Evolutionary conservation across 2,113 vertebrate genomes (phyloP).

Genomic region (Helogale parvula): DNA sequence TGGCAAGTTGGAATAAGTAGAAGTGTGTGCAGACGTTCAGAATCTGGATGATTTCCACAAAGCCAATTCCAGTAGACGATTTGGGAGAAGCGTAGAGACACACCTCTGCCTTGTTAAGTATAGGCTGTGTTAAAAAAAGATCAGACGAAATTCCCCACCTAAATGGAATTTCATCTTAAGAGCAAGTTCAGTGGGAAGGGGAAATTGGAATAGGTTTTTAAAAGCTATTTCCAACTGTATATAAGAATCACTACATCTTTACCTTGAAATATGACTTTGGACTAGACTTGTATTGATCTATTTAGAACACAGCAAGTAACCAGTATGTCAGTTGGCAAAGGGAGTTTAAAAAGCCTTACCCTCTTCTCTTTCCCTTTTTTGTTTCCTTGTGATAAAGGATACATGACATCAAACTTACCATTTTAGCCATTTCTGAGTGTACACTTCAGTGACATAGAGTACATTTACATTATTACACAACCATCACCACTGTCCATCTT

Average conservation of each 20-base stretch:
- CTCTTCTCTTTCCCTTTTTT: not conserved
- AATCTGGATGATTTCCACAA: not conserved
- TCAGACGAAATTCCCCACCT: not conserved
- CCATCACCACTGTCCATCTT: not conserved
- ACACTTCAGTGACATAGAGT: not conserved
- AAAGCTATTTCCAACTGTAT: not conserved
- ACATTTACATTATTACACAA: not conserved
- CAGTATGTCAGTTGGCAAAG: not conserved
- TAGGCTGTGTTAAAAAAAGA: not conserved
- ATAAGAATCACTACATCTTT: not conserved
- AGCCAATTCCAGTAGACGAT: not conserved
- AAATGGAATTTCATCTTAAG: not conserved
- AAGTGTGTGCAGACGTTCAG: not conserved
- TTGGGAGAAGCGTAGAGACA: not conserved
- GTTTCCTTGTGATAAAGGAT: not conserved
- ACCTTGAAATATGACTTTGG: constrained; percentile 11
- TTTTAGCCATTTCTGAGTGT: not conserved
- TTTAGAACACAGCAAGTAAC: not conserved
- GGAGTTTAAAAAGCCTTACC: not conserved
- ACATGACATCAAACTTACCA: not conserved
- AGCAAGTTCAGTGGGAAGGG: not conserved
- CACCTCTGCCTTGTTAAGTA: not conserved
- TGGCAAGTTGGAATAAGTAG: not conserved
- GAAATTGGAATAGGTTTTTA: not conserved
- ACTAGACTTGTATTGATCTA: not conserved